Base-by-base conservation (phyloP, 2,113 vertebrate genomes). In the Cephalopholis sonnerati region DNA sequence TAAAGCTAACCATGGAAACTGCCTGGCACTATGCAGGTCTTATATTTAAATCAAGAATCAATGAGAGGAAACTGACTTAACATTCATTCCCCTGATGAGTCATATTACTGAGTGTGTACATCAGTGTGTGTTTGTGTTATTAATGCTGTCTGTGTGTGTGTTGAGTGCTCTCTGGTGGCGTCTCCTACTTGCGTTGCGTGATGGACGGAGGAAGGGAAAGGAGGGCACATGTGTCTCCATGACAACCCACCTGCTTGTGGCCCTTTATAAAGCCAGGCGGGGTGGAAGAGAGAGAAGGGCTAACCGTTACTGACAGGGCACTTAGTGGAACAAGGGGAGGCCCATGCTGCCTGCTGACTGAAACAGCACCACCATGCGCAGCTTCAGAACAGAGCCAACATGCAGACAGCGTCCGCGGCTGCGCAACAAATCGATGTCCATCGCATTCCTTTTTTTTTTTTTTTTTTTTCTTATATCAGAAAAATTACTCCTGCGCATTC, bases 241-340 rank as follows among this genome's bases (percentile, higher is more conserved):
- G 83, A 89, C 72, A 92, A 96, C 95, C 95, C 95, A 96, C 95
- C 95, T 96, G 94, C 91, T 91, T 89, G 91, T 89, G 92, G 93
- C 93, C 94, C 95, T 96, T 95, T 94, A 93, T 89, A 93, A 93
- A 93, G 94, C 91, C 92, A 89, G 93, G 94, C 88, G 86, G 84
- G 91, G 90, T 91, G 90, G 90, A 91, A 94, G 92, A 95, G 94
- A 96, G 89, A 95, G 94, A 95, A 95, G 95, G 91, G 91, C 95
- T 94, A 89, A 94, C 94, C 81, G 94, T 96, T 96, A 95, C 93
- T 96, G 82, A 91, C 90, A 91, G 91, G 90, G 85, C 89, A 91
- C 82, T 89, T 48, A 83, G 89, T 88, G 77, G 76, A 87, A 90
- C 61, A 75, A 72, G 79, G 88, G 88, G 84, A 84, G 89, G 90